phyloP scores from a whole-genome alignment of 1,140 invertebrate genomes.

The Harpegnathos saltator region DNA sequence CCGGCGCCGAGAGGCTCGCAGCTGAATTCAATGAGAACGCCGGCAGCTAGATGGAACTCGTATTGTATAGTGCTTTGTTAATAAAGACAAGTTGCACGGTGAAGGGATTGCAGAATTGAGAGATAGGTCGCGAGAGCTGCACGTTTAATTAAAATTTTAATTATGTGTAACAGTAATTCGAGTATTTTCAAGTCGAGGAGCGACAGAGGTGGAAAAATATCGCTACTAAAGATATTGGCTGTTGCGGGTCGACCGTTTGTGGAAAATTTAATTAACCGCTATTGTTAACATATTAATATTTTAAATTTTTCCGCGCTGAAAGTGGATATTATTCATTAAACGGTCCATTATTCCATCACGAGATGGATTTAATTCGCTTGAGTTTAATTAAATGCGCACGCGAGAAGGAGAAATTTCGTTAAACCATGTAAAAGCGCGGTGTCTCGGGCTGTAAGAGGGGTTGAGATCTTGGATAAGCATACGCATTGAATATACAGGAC shows the following conservation, averaged over 20 bases:
- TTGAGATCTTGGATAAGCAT: background rate
- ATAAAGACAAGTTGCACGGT: background rate
- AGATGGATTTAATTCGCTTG: background rate
- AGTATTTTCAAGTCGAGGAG: background rate
- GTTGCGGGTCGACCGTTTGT: background rate
- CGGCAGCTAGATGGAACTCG: background rate
- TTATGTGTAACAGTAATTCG: background rate
- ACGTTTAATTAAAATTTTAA: constrained; percentile 47
- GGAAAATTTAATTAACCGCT: constrained; percentile 22
- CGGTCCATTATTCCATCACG: background rate
- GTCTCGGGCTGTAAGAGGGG: background rate
- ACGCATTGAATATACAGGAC: background rate
- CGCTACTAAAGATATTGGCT: background rate
- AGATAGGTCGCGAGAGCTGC: background rate
- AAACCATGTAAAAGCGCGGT: background rate
- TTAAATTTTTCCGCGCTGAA: background rate
- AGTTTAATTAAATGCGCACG: background rate
- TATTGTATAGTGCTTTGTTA: constrained; percentile 21
- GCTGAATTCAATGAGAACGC: background rate
- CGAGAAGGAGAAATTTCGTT: background rate
- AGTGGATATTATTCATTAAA: background rate
- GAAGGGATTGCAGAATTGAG: background rate
- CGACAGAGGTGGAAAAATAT: constrained; percentile 3
- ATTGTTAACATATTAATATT: background rate
- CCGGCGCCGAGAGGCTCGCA: background rate